phyloP scores from a whole-genome alignment of 1,140 invertebrate species.

The Drosophila lowei region DNA sequence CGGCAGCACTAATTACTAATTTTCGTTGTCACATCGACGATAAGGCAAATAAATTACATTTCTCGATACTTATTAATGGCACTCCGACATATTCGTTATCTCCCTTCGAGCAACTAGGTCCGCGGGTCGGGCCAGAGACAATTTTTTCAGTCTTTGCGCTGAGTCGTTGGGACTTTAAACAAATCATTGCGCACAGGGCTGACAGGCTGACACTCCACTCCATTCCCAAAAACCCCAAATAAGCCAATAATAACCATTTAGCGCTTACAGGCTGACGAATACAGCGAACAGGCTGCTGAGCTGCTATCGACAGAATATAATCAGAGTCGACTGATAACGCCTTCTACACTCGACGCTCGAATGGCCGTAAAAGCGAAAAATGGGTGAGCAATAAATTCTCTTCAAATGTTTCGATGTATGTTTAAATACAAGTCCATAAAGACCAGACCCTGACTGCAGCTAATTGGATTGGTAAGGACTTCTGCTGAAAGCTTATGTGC shows the following conservation, averaged over 20 bases:
- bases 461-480: too few relatives aligned
- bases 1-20: slow-evolving; percentile 62
- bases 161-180: slow-evolving; percentile 31
- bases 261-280: slow-evolving; percentile 38
- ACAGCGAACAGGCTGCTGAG: slow-evolving; percentile 29
- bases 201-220: too few relatives aligned
- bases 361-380: slow-evolving; percentile 29
- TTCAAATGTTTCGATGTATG: too few relatives aligned
- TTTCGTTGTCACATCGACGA: slow-evolving; percentile 33
- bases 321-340: slow-evolving; percentile 61
- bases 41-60: slow-evolving; percentile 67
- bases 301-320: slow-evolving; percentile 66
- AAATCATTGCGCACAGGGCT: slow-evolving; percentile 39
- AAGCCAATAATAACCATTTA: slow-evolving; percentile 75
- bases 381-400: background rate
- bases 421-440: too few relatives aligned
- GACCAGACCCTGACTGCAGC: too few relatives aligned
- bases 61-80: slow-evolving; percentile 64
- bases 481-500: too few relatives aligned
- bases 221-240: slow-evolving; percentile 46
- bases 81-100: slow-evolving; percentile 54
- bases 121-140: slow-evolving; percentile 24
- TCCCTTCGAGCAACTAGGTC: slow-evolving; percentile 5
- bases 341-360: background rate
- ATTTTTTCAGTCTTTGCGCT: slow-evolving; percentile 30